Conservation (phyloP, 1,140 invertebrate genomes). For the Zaprionus africanus region DNA sequence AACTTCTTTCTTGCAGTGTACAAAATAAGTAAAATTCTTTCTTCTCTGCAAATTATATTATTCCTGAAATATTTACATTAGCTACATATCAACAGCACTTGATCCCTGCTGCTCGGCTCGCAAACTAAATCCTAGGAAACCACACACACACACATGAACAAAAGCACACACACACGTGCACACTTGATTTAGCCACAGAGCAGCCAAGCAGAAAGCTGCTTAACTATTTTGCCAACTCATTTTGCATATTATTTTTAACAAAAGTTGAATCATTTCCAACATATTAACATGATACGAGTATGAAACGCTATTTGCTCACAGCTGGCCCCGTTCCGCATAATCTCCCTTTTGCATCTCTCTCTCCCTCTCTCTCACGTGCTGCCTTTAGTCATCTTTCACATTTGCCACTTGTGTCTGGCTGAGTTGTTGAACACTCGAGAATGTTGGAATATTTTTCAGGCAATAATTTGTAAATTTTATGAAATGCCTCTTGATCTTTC, state of each 20-base stretch:
- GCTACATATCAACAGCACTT: constrained; percentile 35
- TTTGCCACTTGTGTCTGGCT: constrained; percentile 53
- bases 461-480: constrained; percentile 57
- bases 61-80: constrained; percentile 28
- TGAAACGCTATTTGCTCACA: constrained; percentile 27
- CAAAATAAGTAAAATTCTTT: background rate
- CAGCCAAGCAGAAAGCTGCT: constrained; percentile 63
- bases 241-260: constrained; percentile 70
- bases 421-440: constrained; percentile 46
- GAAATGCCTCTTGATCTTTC: constrained; percentile 61
- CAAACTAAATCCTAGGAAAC: constrained; percentile 25
- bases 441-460: constrained; percentile 51
- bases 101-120: constrained; percentile 12
- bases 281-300: constrained; percentile 60
- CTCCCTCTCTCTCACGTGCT: no score
- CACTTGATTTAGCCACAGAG: constrained; percentile 52
- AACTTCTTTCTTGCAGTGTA: constrained; percentile 13
- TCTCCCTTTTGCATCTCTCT: background rate
- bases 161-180: background rate
- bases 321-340: background rate
- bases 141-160: constrained; percentile 2
- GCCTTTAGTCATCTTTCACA: constrained; percentile 4
- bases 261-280: constrained; percentile 65
- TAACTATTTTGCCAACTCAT: constrained; percentile 67
- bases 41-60: constrained; percentile 24